Evolutionary conservation across 37 sponge, comb jelly and placozoan species (phyloP), one percentile per base, ranked within the genome.

Genomic region (Halichondria panicea): DNA sequence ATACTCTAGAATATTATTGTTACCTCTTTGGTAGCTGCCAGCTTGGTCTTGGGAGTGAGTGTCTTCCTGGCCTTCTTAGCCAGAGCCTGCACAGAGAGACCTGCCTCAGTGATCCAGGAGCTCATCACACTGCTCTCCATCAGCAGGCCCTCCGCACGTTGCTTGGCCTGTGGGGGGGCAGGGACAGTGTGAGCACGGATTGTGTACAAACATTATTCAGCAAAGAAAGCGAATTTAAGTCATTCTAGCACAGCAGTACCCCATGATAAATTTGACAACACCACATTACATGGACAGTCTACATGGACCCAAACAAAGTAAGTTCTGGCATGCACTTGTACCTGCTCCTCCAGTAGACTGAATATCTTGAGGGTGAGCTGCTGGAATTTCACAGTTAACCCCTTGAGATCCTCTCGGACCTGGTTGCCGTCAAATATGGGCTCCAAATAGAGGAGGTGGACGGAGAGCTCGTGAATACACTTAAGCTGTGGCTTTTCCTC

Each of bases 371-470:
- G 44, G 30, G 68, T 42, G 13, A 78, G 30, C 5, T 39, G 15
- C 63, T 75, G 84, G 22, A 66, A 75, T 41, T 33, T 18, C 7
- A 7, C 36, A 28, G 32, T 75, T n/a, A 83, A 43, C 6, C 1
- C 12, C 31, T 52, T 31, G 31, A 88, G 75, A 45, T 71, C 61
- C 8, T 62, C 43, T 52, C 73, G 32, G 48, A 88, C 56, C 7
- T 55, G 66, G 7, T 28, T 39, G 2, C 88, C 88, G 28, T 77
- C 52, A 45, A 88, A 88, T 1, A 75, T 71, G 18, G 88, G 88
- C 67, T 81, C 88, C 67, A 88, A 30, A 54, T 71, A 74, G 57
- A 77, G 72, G 2, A 88, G 73, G 71, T 88, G 88, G 41, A 42
- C 70, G 57, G 88, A 88, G 37, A 88, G 72, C 50, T 81, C 66